A percentile compares a stretch with the other conserved stretches of the same genome.
phyloP scores from a whole-genome alignment of 2,888 invertebrate genomes.

The Eupithecia centaureata region DNA sequence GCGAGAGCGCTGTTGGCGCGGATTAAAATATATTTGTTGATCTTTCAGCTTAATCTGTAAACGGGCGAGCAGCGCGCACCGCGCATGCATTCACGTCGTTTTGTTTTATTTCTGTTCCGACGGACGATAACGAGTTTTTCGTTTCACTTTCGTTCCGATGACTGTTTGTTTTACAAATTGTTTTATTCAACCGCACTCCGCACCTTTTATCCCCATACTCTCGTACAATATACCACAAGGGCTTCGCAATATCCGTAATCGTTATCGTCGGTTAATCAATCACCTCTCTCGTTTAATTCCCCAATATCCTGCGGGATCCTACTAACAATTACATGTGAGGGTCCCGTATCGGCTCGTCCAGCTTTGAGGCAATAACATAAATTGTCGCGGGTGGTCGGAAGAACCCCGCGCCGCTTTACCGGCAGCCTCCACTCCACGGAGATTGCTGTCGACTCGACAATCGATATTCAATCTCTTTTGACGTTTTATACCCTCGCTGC shows the following conservation, averaged over 20 bases:
- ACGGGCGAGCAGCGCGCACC: conserved; percentile 54
- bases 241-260: conserved; percentile 69
- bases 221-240: conserved; percentile 47
- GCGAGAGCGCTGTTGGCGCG: conserved; percentile 74
- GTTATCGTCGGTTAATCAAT: conserved; percentile 80
- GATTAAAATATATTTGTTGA: conserved; percentile 83
- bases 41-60: conserved; percentile 76
- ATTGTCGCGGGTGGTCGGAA: conserved; percentile 79
- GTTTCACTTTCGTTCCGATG: conserved; percentile 60
- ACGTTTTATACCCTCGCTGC: conserved; percentile 77
- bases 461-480: conserved; percentile 84
- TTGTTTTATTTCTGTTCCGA: conserved; percentile 57
- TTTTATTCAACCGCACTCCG: conserved; percentile 50
- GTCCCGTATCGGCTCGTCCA: conserved; percentile 75
- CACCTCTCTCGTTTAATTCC: conserved; percentile 78
- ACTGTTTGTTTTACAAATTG: conserved; percentile 60
- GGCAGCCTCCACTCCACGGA: conserved; percentile 47
- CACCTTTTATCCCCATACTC: conserved; percentile 56
- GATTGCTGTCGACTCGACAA: conserved; percentile 80
- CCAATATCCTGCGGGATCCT: conserved; percentile 80
- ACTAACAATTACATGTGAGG: conserved; percentile 82
- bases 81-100: conserved; percentile 56
- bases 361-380: conserved; percentile 80
- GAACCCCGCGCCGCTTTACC: conserved; percentile 51
- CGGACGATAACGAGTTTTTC: conserved; percentile 55